Percentiles rank a stretch among this genome's conserved stretches.
phyloP scores from a whole-genome alignment of 2,888 invertebrate species.

The Aricia artaxerxes region DNA sequence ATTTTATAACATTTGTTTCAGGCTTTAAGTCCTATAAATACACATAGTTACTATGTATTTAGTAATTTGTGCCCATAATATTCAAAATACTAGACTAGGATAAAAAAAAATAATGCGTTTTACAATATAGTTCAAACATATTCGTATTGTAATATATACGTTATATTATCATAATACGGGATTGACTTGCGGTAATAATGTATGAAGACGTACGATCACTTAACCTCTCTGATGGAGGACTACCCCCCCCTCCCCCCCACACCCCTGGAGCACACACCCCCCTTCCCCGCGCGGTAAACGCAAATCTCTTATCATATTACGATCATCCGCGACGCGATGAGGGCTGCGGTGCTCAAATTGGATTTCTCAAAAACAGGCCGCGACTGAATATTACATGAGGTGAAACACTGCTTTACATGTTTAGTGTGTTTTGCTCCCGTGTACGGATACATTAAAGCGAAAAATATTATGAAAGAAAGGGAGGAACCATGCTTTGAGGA shows the following conservation, averaged over 20 bases:
- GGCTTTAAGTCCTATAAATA: too few relatives aligned
- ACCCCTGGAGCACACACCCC: background rate
- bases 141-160: background rate
- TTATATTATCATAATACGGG: background rate
- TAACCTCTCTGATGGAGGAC: conserved; percentile 23
- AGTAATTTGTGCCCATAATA: too few relatives aligned
- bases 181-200: background rate
- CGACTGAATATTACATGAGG: conserved; percentile 20
- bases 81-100: too few relatives aligned
- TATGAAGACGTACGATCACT: conserved; percentile 25
- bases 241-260: background rate
- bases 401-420: conserved; percentile 1
- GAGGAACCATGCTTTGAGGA: background rate
- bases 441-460: background rate
- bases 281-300: background rate
- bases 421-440: background rate
- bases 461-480: background rate
- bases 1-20: too few relatives aligned
- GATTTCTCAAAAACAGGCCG: conserved; percentile 27
- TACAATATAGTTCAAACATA: background rate
- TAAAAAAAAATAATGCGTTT: background rate
- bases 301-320: conserved; percentile 30
- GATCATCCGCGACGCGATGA: conserved; percentile 25
- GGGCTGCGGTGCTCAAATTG: conserved; percentile 20
- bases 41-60: too few relatives aligned